These are phyloP conservation scores for Choloepus didactylus DNA, from an alignment of 2,797 vertebrate species.

Conservation along the genomic window DNA sequence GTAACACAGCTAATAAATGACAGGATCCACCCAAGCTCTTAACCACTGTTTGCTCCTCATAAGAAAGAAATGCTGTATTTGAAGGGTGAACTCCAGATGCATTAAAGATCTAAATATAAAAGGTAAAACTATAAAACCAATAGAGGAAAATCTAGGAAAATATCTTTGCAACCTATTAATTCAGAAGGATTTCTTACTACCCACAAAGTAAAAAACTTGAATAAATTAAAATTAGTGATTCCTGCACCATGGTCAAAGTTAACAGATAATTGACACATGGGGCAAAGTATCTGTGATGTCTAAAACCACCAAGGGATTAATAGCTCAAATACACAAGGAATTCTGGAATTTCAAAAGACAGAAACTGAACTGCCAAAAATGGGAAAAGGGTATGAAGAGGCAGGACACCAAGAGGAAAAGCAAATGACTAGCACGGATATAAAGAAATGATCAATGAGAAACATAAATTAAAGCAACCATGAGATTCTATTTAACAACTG, in stretches of 20 bases:
- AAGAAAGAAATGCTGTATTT: constrained; percentile 25
- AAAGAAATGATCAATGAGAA: constrained; percentile 44
- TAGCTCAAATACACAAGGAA: neutral
- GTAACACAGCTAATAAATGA: constrained; percentile 35
- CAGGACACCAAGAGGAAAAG: neutral
- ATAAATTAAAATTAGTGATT: constrained; percentile 21
- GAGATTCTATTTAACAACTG: constrained; percentile 23
- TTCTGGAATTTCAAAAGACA: constrained; percentile 9
- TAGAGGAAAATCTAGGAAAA: constrained; percentile 41
- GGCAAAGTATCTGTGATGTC: neutral
- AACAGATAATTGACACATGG: constrained; percentile 17
- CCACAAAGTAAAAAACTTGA: constrained; percentile 31
- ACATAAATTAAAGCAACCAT: neutral
- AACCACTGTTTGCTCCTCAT: neutral
- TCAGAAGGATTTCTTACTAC: neutral
- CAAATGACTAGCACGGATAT: neutral
- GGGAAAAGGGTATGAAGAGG: neutral
- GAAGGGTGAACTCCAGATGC: constrained; percentile 24
- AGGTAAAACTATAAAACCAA: constrained; percentile 28
- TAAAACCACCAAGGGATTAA: neutral
- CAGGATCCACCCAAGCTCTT: neutral
- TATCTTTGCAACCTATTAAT: constrained; percentile 28
- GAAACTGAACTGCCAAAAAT: neutral
- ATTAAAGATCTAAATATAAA: constrained; percentile 22
- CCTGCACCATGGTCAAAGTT: constrained; percentile 11